Base-by-base conservation (phyloP, 1,140 invertebrate species). In the Paracyclopina nana region DNA sequence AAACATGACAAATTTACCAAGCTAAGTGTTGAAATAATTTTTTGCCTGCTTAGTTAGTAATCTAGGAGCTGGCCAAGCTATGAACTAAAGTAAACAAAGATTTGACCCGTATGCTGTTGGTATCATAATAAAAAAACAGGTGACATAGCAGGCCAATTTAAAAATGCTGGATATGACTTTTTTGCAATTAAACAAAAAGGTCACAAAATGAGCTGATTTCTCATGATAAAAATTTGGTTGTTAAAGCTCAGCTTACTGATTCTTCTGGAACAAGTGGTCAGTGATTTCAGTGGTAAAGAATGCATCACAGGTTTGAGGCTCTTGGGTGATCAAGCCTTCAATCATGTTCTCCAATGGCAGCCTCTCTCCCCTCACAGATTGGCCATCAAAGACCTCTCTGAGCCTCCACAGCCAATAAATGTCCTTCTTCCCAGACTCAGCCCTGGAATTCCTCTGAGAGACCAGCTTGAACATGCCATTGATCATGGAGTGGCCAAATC, bases 241-340 rank as follows among this genome's bases (percentile, higher is more conserved):
- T n/a, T 66, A 65, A 14, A 67, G 65, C 0, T 31, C 14, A 41
- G 12, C 46, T 59, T 57, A 56, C 67, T 62, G 8, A 65, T 60
- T 66, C 42, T 67, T 60, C 55, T 70, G 68, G 53, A 70, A 70
- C 8, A 75, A 57, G 56, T 71, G 69, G 57, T 70, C 68, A 1
- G 68, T 70, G 0, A 70, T 63, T 57, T 68, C 67, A 18, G 63
- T 60, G 1, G 68, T 70, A 38, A 70, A 65, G 34, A 66, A 63
- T 31, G 61, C 60, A 48, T 69, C 68, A 16, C 67, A 54, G 8
- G 61, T 64, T 57, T 73, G 79, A 0, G 79, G 73, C 4, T 74
- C 72, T 58, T 85, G 81, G 59, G 79, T 77, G n/a, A 74, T 66
- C 61, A 86, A 65, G 12, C 50, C 50, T 22, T 52, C 50, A 25